Conservation (phyloP, 2,888 invertebrate genomes). For the Philaethria dido region DNA sequence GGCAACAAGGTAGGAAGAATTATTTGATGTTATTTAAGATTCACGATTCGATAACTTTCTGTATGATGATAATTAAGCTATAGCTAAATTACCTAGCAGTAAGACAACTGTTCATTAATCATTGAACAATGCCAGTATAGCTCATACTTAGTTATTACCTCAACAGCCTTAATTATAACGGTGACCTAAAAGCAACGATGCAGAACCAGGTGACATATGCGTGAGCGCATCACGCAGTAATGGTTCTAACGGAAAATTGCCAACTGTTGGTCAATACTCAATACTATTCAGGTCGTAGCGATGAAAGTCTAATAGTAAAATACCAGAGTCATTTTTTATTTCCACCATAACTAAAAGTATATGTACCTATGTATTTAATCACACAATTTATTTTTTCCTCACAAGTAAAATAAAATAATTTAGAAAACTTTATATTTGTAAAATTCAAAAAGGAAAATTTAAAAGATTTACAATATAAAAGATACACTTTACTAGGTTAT, state of each 20-base stretch:
- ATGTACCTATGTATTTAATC: neutral
- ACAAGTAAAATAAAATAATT: neutral
- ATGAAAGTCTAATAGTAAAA: slow-evolving; percentile 28
- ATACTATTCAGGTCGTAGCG: slow-evolving; percentile 45
- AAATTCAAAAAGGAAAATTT: no score
- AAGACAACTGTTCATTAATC: slow-evolving; percentile 12
- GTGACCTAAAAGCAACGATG: slow-evolving; percentile 50
- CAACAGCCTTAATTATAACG: slow-evolving; percentile 44
- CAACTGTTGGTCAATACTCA: slow-evolving; percentile 45
- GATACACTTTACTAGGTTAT: no score
- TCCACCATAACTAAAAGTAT: neutral
- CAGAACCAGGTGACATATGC: slow-evolving; percentile 63
- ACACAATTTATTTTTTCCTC: neutral
- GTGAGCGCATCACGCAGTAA: slow-evolving; percentile 51
- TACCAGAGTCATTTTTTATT: neutral
- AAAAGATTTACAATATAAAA: no score
- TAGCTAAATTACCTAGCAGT: neutral
- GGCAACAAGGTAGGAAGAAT: neutral
- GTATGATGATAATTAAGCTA: neutral
- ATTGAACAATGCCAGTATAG: slow-evolving; percentile 18
- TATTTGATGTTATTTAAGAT: neutral
- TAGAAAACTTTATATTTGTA: no score
- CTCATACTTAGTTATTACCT: slow-evolving; percentile 28
- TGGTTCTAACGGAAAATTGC: slow-evolving; percentile 57
- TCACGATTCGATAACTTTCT: neutral